These are phyloP conservation scores for Pecten maximus DNA, from an alignment of 2,888 invertebrate genomes.

Conservation along the genomic window DNA sequence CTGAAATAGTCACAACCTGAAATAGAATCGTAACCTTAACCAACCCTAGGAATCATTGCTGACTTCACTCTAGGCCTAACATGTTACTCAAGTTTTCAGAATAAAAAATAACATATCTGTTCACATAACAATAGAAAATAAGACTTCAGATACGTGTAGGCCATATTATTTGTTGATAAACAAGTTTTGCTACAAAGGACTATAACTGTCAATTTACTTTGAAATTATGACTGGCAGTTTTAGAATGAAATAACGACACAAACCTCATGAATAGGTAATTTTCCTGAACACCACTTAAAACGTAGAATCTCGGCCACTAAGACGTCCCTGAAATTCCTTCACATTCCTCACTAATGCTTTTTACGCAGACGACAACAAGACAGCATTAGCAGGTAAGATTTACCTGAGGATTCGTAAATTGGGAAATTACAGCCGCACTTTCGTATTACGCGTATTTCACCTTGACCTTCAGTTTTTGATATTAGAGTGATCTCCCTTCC, in stretches of 20 bases:
- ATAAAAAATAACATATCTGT: not conserved
- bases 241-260: not conserved
- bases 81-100: not conserved
- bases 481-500: slow-evolving; percentile 6
- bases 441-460: not conserved
- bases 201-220: not conserved
- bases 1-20: not conserved
- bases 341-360: not conserved
- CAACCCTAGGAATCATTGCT: not conserved
- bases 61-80: too few species aligned
- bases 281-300: not conserved
- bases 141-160: not conserved
- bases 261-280: not conserved
- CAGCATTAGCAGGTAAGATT: not conserved
- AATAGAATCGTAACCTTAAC: not conserved
- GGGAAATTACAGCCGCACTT: not conserved
- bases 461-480: not conserved
- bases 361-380: slow-evolving; percentile 5
- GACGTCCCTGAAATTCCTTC: not conserved
- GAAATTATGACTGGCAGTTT: too few species aligned
- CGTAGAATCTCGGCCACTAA: not conserved
- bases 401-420: slow-evolving; percentile 20
- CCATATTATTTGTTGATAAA: not conserved
- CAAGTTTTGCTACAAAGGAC: not conserved
- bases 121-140: not conserved